Conservation (phyloP, 64 coral and sea anemone species). For the Catalaphyllia jardinei region DNA sequence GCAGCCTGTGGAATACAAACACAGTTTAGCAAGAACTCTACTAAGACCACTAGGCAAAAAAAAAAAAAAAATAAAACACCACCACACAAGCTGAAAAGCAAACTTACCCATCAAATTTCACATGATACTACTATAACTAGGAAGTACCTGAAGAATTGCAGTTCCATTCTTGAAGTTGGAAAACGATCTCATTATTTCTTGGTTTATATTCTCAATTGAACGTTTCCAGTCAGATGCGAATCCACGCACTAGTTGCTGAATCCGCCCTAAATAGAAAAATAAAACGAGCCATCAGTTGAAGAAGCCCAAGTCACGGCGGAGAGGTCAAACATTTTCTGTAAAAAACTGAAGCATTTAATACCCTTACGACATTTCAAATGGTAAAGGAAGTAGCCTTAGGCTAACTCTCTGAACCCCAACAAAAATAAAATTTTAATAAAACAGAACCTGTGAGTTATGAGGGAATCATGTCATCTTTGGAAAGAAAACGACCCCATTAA, state of each 20-base stretch:
- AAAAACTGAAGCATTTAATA: too few relatives aligned
- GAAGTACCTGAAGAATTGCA: slow-evolving; percentile 90
- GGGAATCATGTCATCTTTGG: too few relatives aligned
- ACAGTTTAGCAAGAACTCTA: neutral
- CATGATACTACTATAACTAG: neutral
- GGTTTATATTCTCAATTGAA: slow-evolving; percentile 93
- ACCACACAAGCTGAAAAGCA: neutral
- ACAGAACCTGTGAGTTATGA: too few relatives aligned
- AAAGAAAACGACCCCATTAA: too few relatives aligned
- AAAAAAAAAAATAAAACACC: neutral
- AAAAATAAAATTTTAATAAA: too few relatives aligned
- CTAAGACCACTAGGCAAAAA: neutral
- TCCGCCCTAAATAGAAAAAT: slow-evolving; percentile 53
- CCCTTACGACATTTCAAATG: too few relatives aligned
- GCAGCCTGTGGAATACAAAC: slow-evolving; percentile 67
- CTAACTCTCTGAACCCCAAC: too few relatives aligned
- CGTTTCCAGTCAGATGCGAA: slow-evolving; percentile 98
- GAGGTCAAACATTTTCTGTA: neutral
- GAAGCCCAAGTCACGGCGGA: neutral
- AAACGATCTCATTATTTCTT: slow-evolving; percentile 98
- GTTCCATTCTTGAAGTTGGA: slow-evolving; percentile 99
- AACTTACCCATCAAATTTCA: neutral
- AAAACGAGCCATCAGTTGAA: neutral
- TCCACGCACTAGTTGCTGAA: slow-evolving; percentile 92
- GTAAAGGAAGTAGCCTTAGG: too few relatives aligned